phyloP scores from a whole-genome alignment of 2,888 invertebrate genomes.

The Netelia virgata region DNA sequence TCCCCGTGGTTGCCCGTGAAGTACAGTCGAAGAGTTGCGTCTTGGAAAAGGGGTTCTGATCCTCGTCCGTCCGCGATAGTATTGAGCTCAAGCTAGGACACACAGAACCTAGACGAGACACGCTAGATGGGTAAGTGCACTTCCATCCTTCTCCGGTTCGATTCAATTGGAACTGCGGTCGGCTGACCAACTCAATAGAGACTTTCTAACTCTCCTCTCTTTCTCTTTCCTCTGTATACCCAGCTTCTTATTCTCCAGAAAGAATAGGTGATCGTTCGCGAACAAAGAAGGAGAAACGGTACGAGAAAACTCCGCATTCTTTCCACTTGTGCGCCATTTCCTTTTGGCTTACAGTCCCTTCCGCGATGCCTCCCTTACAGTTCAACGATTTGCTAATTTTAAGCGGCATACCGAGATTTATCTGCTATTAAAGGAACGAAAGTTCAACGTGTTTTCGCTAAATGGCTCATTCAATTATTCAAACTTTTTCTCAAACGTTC shows the following conservation, averaged over 20 bases:
- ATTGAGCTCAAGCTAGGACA: neutral
- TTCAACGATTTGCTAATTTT: neutral
- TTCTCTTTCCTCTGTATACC: conserved; percentile 8
- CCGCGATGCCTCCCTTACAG: neutral
- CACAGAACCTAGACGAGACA: conserved; percentile 73
- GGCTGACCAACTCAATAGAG: conserved; percentile 72
- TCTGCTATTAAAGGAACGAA: neutral
- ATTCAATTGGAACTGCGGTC: conserved; percentile 77
- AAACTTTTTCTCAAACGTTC: too few relatives aligned
- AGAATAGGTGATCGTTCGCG: conserved; percentile 29
- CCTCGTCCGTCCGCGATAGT: neutral
- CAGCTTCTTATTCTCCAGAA: conserved; percentile 21
- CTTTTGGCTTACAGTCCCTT: neutral
- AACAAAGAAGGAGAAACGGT: conserved; percentile 19
- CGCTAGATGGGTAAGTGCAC: conserved; percentile 77
- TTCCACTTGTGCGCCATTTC: neutral
- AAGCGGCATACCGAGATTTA: neutral
- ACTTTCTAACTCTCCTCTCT: conserved; percentile 6
- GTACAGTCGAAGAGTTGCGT: conserved; percentile 4
- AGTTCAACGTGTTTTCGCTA: neutral
- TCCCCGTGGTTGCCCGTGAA: neutral
- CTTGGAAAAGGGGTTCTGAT: neutral
- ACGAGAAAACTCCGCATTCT: conserved; percentile 35
- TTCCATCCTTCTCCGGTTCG: conserved; percentile 75
- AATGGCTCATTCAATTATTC: too few relatives aligned